These are phyloP conservation scores for Dysmachus trigonus DNA, from an alignment of 2,888 invertebrate species.

Conservation along the genomic window DNA sequence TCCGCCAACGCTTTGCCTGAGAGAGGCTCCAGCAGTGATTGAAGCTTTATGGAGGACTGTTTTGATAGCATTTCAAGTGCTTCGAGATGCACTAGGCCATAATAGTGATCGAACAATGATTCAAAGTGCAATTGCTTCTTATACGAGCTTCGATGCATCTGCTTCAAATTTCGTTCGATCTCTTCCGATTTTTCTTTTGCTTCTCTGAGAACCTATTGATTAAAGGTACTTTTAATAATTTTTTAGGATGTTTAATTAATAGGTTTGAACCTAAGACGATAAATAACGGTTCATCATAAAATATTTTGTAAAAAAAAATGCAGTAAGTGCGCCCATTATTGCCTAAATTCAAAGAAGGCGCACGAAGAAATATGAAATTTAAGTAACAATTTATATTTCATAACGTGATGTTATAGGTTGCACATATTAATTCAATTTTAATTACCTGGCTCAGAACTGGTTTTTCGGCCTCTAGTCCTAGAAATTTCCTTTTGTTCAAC, in stretches of 20 bases:
- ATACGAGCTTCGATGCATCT: conserved; percentile 57
- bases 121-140: conserved; percentile 74
- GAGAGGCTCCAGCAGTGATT: conserved; percentile 69
- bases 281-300: too few species aligned
- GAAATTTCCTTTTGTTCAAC: conserved; percentile 71
- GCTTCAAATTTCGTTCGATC: conserved; percentile 58
- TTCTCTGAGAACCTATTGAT: conserved; percentile 72
- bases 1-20: conserved; percentile 71
- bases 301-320: too few species aligned
- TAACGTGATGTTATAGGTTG: background rate
- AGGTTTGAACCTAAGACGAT: too few species aligned
- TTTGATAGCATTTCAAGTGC: conserved; percentile 90
- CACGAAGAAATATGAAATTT: background rate
- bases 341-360: too few species aligned
- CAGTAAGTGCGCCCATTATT: too few species aligned
- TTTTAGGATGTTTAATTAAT: too few species aligned
- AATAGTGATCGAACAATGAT: conserved; percentile 85
- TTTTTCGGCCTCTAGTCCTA: conserved; percentile 60
- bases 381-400: background rate
- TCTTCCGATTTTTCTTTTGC: conserved; percentile 74
- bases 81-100: conserved; percentile 88
- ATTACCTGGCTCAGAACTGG: conserved; percentile 59
- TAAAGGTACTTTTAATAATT: too few species aligned
- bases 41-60: conserved; percentile 79
- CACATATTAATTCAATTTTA: background rate